Percentiles rank a stretch among this genome's conserved stretches.
These are phyloP conservation scores for Lasioglossum morio DNA, from an alignment of 2,888 invertebrate genomes.

Conservation along the genomic window DNA sequence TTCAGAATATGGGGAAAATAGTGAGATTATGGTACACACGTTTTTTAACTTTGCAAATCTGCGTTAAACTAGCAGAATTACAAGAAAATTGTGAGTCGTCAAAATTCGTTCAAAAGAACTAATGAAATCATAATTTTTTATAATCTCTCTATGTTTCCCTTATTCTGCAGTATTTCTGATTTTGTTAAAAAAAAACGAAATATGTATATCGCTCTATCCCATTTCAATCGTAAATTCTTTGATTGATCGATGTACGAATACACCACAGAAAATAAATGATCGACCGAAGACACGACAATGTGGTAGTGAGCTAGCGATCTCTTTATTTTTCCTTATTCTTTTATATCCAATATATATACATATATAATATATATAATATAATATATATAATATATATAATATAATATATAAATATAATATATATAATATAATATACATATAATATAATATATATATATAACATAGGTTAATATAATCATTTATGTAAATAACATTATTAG, in stretches of 20 bases:
- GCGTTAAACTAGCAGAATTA: no score
- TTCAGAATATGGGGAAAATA: no score
- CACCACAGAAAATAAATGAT: slow-evolving; percentile 2
- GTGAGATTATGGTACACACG: no score
- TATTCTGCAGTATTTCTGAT: no score
- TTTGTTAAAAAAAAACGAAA: no score
- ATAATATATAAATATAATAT: slow-evolving; percentile 44
- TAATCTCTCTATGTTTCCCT: no score
- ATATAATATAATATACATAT: slow-evolving; percentile 35
- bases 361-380: slow-evolving; percentile 8
- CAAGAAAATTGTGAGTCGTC: no score
- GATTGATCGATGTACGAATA: not conserved
- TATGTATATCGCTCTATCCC: no score
- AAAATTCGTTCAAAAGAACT: no score
- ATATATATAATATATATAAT: slow-evolving; percentile 64
- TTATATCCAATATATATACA: slow-evolving; percentile 69
- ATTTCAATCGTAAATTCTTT: no score
- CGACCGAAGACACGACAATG: not conserved
- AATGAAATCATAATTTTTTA: no score
- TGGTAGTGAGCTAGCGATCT: slow-evolving; percentile 52
- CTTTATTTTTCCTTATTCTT: slow-evolving; percentile 68
- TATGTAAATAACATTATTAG: slow-evolving; percentile 77
- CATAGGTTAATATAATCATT: slow-evolving; percentile 73
- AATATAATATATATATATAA: slow-evolving; percentile 62
- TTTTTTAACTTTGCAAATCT: no score